Evolutionary conservation across 2,888 invertebrate species (phyloP).

Genomic region (Idaea dimidiata): DNA sequence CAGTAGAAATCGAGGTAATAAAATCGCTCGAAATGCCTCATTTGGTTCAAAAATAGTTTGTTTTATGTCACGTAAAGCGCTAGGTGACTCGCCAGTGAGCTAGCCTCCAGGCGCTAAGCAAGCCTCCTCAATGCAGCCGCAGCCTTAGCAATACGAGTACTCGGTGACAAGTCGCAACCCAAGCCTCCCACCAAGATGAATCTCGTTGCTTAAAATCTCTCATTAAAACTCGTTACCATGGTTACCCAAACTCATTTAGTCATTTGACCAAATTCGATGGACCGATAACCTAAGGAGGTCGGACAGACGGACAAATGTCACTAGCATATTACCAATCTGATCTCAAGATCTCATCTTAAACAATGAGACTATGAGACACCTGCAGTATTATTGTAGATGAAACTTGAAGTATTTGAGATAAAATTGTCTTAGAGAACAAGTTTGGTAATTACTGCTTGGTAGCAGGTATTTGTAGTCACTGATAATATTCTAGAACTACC

Average conservation of each 20-base stretch:
- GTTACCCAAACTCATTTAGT: neutral
- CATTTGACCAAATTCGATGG: constrained; percentile 11
- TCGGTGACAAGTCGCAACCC: too few relatives aligned
- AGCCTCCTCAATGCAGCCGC: too few relatives aligned
- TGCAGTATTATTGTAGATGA: constrained; percentile 20
- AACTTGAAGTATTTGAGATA: constrained; percentile 19
- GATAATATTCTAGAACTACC: too few relatives aligned
- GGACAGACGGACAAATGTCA: constrained; percentile 26
- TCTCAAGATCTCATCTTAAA: constrained; percentile 29
- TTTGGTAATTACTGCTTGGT: neutral
- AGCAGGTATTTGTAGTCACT: neutral
- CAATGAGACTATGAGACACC: constrained; percentile 22
- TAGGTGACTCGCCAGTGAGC: too few relatives aligned
- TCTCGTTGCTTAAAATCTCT: neutral
- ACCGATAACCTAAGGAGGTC: constrained; percentile 23
- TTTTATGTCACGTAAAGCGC: too few relatives aligned
- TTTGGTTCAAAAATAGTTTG: too few relatives aligned
- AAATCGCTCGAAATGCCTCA: too few relatives aligned
- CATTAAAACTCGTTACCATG: neutral
- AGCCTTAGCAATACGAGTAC: too few relatives aligned
- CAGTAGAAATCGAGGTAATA: too few relatives aligned
- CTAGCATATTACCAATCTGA: constrained; percentile 15
- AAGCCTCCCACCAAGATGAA: too few relatives aligned
- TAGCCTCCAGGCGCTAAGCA: too few relatives aligned
- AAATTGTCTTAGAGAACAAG: constrained; percentile 16